Conservation (phyloP, 2,888 invertebrate species). For the Podabrus alpinus region DNA sequence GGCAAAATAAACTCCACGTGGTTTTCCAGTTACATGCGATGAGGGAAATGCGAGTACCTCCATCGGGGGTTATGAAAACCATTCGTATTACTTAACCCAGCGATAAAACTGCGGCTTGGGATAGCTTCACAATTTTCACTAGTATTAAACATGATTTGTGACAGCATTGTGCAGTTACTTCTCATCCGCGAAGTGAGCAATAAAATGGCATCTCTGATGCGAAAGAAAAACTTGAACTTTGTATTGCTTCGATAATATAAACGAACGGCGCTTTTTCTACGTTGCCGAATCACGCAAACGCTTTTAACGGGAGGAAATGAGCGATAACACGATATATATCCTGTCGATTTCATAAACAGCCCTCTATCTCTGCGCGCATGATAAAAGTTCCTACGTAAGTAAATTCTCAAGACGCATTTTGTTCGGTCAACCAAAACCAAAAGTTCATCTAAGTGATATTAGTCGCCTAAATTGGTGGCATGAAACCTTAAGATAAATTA, state of each 20-base stretch:
- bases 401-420: conserved; percentile 13
- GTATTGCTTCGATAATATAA: conserved; percentile 18
- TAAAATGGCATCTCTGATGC: conserved; percentile 33
- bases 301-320: conserved; percentile 8
- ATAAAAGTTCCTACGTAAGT: conserved; percentile 17
- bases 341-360: conserved; percentile 21
- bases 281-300: conserved; percentile 11
- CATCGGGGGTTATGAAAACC: conserved; percentile 52
- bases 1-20: conserved; percentile 23
- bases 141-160: conserved; percentile 57
- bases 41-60: conserved; percentile 40
- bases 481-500: conserved; percentile 33
- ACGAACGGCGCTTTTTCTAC: conserved; percentile 13
- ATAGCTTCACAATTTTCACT: conserved; percentile 56
- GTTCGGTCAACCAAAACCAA: conserved; percentile 20
- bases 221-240: conserved; percentile 28
- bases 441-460: conserved; percentile 23
- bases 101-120: conserved; percentile 58
- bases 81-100: conserved; percentile 61
- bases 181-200: conserved; percentile 41
- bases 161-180: conserved; percentile 46
- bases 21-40: conserved; percentile 28
- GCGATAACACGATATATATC: conserved; percentile 7
- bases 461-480: conserved; percentile 25
- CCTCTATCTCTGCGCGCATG: conserved; percentile 15